These are phyloP conservation scores for Scomber scombrus DNA, from an alignment of 2,113 vertebrate genomes.

Conservation along the genomic window DNA sequence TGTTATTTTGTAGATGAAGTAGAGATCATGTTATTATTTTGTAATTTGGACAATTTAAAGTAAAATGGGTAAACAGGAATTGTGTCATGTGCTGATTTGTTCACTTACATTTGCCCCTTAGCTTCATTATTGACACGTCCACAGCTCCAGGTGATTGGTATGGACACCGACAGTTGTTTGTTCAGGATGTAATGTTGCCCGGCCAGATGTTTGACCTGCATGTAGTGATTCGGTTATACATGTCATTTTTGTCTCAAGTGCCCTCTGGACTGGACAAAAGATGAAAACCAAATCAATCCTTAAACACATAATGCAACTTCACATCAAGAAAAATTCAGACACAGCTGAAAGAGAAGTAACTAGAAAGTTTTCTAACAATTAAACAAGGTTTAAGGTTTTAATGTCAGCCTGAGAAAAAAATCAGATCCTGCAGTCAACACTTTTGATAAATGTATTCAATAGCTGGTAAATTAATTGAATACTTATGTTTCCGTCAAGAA, in stretches of 20 bases:
- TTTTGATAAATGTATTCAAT: background rate
- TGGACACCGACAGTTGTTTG: background rate
- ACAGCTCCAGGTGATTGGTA: no score
- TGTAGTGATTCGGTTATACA: background rate
- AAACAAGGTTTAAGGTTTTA: no score
- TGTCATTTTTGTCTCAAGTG: background rate
- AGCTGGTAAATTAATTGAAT: background rate
- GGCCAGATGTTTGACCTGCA: background rate
- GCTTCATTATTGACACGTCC: background rate
- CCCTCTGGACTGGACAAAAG: background rate
- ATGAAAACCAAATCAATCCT: no score
- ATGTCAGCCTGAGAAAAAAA: no score
- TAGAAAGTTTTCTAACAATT: no score
- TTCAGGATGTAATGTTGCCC: background rate
- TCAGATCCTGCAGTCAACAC: background rate
- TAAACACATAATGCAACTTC: background rate
- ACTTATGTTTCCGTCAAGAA: no score
- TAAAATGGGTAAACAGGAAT: constrained; percentile 77
- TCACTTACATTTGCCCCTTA: background rate
- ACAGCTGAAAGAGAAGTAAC: no score
- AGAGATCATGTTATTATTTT: constrained; percentile 88
- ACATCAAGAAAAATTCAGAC: no score
- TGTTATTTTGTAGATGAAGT: constrained; percentile 86
- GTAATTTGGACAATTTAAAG: constrained; percentile 88
- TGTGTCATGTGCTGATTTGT: constrained; percentile 51